A percentile compares a stretch with the other conserved stretches of the same genome.
These are phyloP conservation scores for Falcaria lacertinaria DNA, from an alignment of 2,888 invertebrate genomes.

Conservation along the genomic window DNA sequence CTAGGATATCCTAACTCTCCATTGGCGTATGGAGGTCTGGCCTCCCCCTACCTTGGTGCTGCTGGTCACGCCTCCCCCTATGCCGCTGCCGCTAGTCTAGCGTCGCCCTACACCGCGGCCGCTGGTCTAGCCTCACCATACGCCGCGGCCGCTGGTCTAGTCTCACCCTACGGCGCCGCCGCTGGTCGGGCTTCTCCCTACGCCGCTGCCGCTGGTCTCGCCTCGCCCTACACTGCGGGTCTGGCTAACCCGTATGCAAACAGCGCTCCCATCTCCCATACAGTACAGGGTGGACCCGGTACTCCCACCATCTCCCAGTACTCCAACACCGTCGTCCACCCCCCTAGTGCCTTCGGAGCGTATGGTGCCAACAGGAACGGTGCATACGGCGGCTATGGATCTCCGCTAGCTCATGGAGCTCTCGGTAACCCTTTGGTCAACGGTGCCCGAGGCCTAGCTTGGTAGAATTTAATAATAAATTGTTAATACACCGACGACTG, in stretches of 20 bases:
- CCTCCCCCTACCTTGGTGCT: constrained; percentile 13
- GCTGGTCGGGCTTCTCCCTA: constrained; percentile 7
- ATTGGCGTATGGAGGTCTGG: not conserved
- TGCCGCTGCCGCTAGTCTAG: constrained; percentile 13
- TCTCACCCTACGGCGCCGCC: constrained; percentile 13
- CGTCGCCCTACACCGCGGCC: constrained; percentile 13
- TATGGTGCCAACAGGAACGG: not conserved
- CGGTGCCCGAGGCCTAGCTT: not conserved
- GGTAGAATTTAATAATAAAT: not conserved
- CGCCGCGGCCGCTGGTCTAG: constrained; percentile 8
- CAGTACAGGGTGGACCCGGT: not conserved
- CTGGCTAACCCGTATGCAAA: constrained; percentile 8
- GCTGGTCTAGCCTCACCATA: constrained; percentile 13
- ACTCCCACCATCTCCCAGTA: not conserved
- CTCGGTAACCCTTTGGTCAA: not conserved
- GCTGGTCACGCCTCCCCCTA: constrained; percentile 7
- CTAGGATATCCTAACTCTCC: not conserved
- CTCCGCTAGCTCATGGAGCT: not conserved
- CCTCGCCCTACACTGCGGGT: constrained; percentile 14
- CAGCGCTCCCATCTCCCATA: not conserved
- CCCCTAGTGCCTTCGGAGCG: not conserved
- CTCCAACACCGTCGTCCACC: not conserved
- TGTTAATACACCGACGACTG: not conserved
- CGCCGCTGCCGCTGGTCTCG: constrained; percentile 13
- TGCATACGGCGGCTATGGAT: not conserved